Evolutionary conservation across 2,888 invertebrate genomes (phyloP), one percentile per base, ranked within the genome.

Genomic region (Dromius quadrimaculatus): DNA sequence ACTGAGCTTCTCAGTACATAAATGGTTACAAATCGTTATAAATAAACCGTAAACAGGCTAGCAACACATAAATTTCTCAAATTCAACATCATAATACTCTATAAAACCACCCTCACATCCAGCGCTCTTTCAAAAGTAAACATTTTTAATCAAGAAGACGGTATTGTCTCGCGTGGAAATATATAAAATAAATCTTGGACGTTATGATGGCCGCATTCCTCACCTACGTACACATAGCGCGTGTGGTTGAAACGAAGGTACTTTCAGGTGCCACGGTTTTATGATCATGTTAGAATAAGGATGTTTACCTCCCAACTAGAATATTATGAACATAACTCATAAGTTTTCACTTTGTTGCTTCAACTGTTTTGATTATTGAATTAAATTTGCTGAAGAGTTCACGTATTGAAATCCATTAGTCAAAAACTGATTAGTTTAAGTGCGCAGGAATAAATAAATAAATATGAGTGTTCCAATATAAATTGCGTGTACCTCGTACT

Each of bases 61-160:
- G 23, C 41, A 38, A 41, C 11, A 41, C 41, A 61, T 61, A 61
- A 61, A 61, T 61, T 61, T 36, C 50, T 61, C 61, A 41, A 61
- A 61, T 61, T 61, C 61, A 61, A 61, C 61, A 61, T 38, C 23
- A 61, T 61, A 61, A 61, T 61, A 61, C 61, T 61, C 61, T 61
- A 61, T 61, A 61, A 61, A 54, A 61, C 61, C 61, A 61, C 61
- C 61, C 61, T 38, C 61, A n/a, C 61, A 13, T 15, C 8, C 22
- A 22, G 22, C 6, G n/a, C 34, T 34, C 59, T 59, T 59, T 36
- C 59, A 59, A 36, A 59, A 34, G 59, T 36, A 59, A 59, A 59
- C 34, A 61, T 38, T 61, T 61, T 61, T 61, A 61, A 61, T 61
- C 61, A 61, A 61, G 38, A 20, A 61, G 61, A 38, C 61, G 1